These are phyloP conservation scores for Tenthredo distinguenda DNA, from an alignment of 2,888 invertebrate genomes.

Conservation along the genomic window DNA sequence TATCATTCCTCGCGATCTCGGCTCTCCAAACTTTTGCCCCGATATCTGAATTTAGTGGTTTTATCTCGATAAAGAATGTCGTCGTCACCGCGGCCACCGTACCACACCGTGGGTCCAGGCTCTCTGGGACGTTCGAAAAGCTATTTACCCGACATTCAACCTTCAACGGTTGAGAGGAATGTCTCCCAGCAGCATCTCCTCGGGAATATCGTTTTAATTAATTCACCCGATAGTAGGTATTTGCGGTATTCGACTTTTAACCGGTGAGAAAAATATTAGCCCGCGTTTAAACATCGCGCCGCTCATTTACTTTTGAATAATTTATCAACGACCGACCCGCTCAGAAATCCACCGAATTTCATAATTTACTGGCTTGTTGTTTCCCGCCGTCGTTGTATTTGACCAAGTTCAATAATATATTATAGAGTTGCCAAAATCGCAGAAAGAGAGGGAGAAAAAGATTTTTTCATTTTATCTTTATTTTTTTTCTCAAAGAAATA, in stretches of 20 bases:
- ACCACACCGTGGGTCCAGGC: not conserved
- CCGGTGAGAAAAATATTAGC: not conserved
- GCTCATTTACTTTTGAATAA: not conserved
- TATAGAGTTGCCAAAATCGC: not conserved
- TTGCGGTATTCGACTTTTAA: not conserved
- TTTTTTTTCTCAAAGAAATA: not conserved
- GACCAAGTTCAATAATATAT: not conserved
- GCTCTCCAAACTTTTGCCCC: slow-evolving; percentile 39
- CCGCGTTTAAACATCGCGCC: not conserved
- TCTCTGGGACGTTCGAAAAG: slow-evolving; percentile 14
- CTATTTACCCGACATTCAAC: slow-evolving; percentile 38
- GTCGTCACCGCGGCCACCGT: slow-evolving; percentile 20
- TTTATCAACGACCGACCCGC: not conserved
- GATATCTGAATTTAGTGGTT: slow-evolving; percentile 51
- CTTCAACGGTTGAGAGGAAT: slow-evolving; percentile 22
- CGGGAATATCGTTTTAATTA: slow-evolving; percentile 27
- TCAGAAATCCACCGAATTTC: not conserved
- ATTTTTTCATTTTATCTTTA: not conserved
- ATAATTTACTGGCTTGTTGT: not conserved
- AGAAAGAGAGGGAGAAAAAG: slow-evolving; percentile 37
- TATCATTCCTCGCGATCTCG: slow-evolving; percentile 48
- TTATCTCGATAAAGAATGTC: slow-evolving; percentile 48
- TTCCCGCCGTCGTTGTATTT: not conserved
- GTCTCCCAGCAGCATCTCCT: not conserved
- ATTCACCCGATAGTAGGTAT: not conserved